These are phyloP conservation scores for Leptopilina myrica DNA, from an alignment of 2,888 invertebrate species.

Conservation along the genomic window DNA sequence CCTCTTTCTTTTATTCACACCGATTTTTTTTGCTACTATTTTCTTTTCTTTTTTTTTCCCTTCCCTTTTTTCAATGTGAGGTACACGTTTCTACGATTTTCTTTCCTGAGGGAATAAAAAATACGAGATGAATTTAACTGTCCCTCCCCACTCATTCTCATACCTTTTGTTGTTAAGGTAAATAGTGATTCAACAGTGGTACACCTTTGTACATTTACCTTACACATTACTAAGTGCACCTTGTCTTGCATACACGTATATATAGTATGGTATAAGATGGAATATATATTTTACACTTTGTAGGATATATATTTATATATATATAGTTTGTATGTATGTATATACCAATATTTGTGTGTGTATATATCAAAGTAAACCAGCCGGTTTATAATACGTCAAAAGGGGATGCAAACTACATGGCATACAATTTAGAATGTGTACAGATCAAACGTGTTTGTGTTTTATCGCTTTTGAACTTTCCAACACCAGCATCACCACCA, in stretches of 20 bases:
- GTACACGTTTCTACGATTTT: neutral
- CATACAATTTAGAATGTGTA: neutral
- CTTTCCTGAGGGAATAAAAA: neutral
- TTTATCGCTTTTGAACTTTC: conserved; percentile 25
- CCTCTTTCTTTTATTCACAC: too few relatives aligned
- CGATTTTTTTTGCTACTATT: too few relatives aligned
- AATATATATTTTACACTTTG: neutral
- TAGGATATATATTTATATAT: too few relatives aligned
- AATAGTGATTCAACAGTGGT: conserved; percentile 5
- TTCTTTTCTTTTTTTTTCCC: too few relatives aligned
- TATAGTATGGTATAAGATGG: too few relatives aligned
- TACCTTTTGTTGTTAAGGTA: neutral
- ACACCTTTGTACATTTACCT: neutral
- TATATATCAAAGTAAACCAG: conserved; percentile 3
- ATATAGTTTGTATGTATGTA: too few relatives aligned
- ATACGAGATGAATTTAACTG: neutral
- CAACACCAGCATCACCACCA: neutral
- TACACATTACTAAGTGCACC: conserved; percentile 4
- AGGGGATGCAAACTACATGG: neutral
- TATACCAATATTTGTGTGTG: neutral
- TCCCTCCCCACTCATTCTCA: neutral
- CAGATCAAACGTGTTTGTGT: conserved; percentile 28
- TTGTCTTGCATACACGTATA: neutral
- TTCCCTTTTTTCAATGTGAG: too few relatives aligned
- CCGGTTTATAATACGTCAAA: neutral